phyloP scores from a whole-genome alignment of 1,140 invertebrate genomes.

The Drosophila pachea region DNA sequence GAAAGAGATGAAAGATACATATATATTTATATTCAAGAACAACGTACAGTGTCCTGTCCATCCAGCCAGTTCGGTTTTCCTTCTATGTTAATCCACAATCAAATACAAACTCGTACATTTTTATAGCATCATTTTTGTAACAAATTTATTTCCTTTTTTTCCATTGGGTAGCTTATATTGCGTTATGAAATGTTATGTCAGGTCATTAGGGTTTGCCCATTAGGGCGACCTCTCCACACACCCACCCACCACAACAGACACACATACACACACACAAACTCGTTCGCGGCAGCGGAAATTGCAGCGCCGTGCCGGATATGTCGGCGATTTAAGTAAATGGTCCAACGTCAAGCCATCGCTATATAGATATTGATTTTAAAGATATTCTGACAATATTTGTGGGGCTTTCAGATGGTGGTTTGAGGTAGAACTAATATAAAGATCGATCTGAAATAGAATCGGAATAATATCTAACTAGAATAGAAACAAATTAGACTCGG shows the following conservation, averaged over 20 bases:
- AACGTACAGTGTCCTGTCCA: conserved; percentile 5
- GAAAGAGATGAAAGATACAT: conserved; percentile 25
- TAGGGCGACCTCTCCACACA: conserved; percentile 29
- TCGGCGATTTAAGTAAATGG: conserved; percentile 64
- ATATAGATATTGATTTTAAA: not conserved
- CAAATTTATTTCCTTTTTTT: conserved; percentile 36
- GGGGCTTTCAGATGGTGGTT: too few relatives aligned
- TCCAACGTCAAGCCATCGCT: conserved; percentile 17
- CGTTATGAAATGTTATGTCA: conserved; percentile 73
- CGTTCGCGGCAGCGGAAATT: conserved; percentile 54
- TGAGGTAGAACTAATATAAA: too few relatives aligned
- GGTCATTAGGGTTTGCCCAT: conserved; percentile 69
- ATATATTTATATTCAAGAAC: conserved; percentile 12
- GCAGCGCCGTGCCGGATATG: conserved; percentile 63
- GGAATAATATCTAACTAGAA: too few relatives aligned
- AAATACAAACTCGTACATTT: conserved; percentile 51
- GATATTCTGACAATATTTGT: conserved; percentile 1
- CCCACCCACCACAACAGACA: not conserved
- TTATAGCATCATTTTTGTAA: conserved; percentile 59
- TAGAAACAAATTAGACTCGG: too few relatives aligned
- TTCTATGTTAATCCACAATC: conserved; percentile 59
- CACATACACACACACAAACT: not conserved
- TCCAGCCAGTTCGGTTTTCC: conserved; percentile 15
- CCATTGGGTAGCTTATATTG: conserved; percentile 62
- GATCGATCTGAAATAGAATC: too few relatives aligned